These are phyloP conservation scores for Trichoplax adhaerens DNA, from an alignment of 37 sponge, comb jelly and placozoan species.

Conservation along the genomic window DNA sequence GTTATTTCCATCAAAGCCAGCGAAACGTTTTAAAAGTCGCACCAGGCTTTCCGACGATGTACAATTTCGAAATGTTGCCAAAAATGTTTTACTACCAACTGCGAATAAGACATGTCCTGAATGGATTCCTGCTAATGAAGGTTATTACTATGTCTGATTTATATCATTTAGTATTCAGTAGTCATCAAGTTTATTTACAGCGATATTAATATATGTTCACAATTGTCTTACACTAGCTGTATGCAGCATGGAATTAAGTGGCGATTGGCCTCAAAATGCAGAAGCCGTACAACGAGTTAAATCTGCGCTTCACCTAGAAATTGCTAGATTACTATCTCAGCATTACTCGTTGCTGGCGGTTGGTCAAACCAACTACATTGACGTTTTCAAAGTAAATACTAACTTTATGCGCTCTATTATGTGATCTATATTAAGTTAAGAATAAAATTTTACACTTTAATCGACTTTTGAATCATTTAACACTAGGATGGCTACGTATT, in stretches of 20 bases:
- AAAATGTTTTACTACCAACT: slow-evolving; percentile 40
- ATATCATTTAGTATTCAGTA: too few species aligned
- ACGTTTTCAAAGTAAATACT: slow-evolving; percentile 40
- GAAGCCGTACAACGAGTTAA: slow-evolving; percentile 61
- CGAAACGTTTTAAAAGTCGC: too few species aligned
- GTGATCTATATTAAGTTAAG: too few species aligned
- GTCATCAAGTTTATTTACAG: too few species aligned
- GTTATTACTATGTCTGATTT: slow-evolving; percentile 2
- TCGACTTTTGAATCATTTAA: not conserved
- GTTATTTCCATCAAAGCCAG: too few species aligned
- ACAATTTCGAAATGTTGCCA: slow-evolving; percentile 9
- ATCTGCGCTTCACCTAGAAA: slow-evolving; percentile 64
- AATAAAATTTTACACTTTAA: not conserved
- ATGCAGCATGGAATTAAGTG: slow-evolving; percentile 77
- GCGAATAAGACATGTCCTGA: too few species aligned
- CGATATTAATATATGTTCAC: too few species aligned
- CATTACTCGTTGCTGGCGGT: slow-evolving; percentile 24
- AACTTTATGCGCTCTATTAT: not conserved
- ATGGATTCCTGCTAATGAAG: slow-evolving; percentile 8
- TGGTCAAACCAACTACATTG: slow-evolving; percentile 40
- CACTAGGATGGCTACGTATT: slow-evolving; percentile 56
- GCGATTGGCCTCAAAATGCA: slow-evolving; percentile 92
- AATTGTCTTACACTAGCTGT: slow-evolving; percentile 25
- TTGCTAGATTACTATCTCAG: slow-evolving; percentile 30
- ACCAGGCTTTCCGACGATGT: not conserved